A percentile compares a stretch with the other conserved stretches of the same genome.
These are phyloP conservation scores for Carettochelys insculpta DNA, from an alignment of 2,113 vertebrate genomes.

Conservation along the genomic window DNA sequence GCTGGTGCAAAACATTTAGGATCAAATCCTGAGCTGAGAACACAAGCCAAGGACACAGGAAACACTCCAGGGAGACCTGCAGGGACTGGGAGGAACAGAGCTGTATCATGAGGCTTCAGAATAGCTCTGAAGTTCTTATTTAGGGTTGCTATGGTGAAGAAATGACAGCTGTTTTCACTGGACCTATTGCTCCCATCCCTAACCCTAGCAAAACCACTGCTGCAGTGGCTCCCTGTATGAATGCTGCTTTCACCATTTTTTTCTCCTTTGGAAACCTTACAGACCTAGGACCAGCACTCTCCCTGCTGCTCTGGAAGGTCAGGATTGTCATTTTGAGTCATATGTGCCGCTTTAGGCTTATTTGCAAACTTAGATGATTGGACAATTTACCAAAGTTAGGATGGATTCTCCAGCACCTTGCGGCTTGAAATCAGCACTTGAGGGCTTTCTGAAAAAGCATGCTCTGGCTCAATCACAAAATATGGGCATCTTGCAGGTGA, in stretches of 20 bases:
- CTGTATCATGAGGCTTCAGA: neutral
- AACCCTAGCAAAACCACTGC: accelerated
- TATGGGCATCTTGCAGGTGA: neutral
- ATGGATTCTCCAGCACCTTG: neutral
- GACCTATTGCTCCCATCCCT: neutral
- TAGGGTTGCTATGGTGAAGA: neutral
- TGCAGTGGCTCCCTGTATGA: neutral
- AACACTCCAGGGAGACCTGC: neutral
- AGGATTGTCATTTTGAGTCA: neutral
- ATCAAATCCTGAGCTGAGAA: neutral
- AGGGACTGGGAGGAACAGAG: neutral
- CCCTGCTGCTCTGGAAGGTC: neutral
- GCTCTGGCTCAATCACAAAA: neutral
- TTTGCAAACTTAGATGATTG: too few relatives aligned
- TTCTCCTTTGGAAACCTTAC: neutral
- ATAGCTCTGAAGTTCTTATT: neutral
- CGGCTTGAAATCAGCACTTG: neutral
- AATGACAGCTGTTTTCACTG: neutral
- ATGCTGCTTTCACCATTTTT: neutral
- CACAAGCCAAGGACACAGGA: neutral
- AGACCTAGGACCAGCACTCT: accelerated
- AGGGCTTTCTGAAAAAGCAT: neutral
- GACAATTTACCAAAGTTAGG: neutral
- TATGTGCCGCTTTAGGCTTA: neutral
- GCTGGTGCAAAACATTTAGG: neutral